Evolutionary conservation across 2,888 invertebrate species (phyloP), one percentile per base, ranked within the genome.

Genomic region (Drosophila melanosoma): DNA sequence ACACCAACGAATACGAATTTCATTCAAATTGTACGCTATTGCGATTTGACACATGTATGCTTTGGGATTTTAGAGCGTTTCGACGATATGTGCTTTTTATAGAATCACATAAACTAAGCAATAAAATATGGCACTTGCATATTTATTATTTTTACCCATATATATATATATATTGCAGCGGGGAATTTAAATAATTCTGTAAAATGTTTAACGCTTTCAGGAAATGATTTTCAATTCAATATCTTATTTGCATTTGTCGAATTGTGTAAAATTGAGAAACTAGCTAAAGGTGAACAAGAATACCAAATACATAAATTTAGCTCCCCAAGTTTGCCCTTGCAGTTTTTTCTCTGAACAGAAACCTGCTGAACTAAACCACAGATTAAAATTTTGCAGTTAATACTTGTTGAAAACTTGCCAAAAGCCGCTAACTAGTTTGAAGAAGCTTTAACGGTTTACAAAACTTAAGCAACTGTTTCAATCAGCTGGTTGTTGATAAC

Each of bases 1-100:
- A 57, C n/a, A 23, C 23, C 20, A n/a, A 53, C 35, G 40, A 12
- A 17, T 8, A 17, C 11, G 26, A 48, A 56, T 53, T 58, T 76
- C 61, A 83, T 79, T 66, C 59, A 73, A 75, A 73, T 75, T 75
- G 58, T 59, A 75, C 71, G 35, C 23, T 51, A 32, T 49, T 70
- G 60, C 64, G 58, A 54, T 77, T 61, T 69, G 69, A 54, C 65
- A 62, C 56, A 67, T 62, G 71, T 60, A 52, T 52, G 65, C 54
- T 26, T 54, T 56, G 72, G 51, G 40, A 72, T 52, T 63, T 74
- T 51, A 48, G 62, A 76, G 45, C 66, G 35, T 49, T 59, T 45
- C 53, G 56, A 33, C 40, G 36, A 32, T 53, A 17, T 76, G 42
- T 35, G 48, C 1, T 54, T 74, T 64, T 69, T 60, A 42, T 57